phyloP scores from a whole-genome alignment of 2,888 invertebrate species.

The Dolomedes plantarius region DNA sequence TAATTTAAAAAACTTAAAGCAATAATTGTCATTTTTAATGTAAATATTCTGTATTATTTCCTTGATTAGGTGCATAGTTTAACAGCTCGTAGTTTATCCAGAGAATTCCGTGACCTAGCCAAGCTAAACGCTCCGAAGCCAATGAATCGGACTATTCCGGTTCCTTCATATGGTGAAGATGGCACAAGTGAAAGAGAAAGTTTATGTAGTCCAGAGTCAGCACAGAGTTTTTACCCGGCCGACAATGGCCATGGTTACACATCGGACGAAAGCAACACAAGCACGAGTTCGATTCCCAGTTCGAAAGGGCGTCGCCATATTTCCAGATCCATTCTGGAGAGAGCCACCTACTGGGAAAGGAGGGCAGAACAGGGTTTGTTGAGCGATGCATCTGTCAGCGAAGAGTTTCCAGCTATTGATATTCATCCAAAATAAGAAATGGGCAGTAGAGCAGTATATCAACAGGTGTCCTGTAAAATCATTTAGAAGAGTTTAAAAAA shows the following conservation, averaged over 20 bases:
- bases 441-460: too few relatives aligned
- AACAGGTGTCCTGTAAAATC: too few relatives aligned
- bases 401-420: conserved; percentile 74
- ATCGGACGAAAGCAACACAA: conserved; percentile 73
- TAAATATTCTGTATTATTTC: too few relatives aligned
- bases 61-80: conserved; percentile 83
- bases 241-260: conserved; percentile 72
- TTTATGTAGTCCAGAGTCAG: conserved; percentile 44
- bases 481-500: too few relatives aligned
- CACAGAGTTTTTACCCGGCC: conserved; percentile 30
- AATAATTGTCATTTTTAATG: too few relatives aligned
- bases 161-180: conserved; percentile 29
- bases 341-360: conserved; percentile 75
- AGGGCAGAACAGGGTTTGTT: conserved; percentile 74
- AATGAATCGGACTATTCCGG: conserved; percentile 74
- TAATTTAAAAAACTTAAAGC: too few relatives aligned
- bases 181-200: conserved; percentile 34
- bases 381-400: conserved; percentile 74
- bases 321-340: conserved; percentile 72
- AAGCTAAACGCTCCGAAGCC: conserved; percentile 73
- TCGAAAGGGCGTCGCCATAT: conserved; percentile 47
- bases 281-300: conserved; percentile 60
- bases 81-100: conserved; percentile 87
- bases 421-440: conserved; percentile 40
- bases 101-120: conserved; percentile 82